These are phyloP conservation scores for Myodes glareolus DNA, from an alignment of 2,113 vertebrate genomes.

Conservation along the genomic window DNA sequence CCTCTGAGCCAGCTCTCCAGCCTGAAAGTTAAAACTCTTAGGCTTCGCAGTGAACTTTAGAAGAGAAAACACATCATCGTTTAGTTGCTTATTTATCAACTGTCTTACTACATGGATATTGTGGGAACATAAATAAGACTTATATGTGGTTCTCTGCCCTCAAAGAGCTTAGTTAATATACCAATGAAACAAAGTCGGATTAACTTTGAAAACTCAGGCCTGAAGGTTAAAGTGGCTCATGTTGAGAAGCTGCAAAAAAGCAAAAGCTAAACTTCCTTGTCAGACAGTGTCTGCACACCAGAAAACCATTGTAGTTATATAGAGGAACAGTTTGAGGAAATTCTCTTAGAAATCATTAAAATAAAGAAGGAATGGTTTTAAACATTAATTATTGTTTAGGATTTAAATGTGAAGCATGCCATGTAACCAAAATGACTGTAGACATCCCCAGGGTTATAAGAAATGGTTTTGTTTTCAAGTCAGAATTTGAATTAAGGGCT, in stretches of 20 bases:
- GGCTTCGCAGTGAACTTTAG: slow-evolving; percentile 34
- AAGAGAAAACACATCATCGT: background rate
- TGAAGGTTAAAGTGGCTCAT: slow-evolving; percentile 41
- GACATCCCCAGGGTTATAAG: background rate
- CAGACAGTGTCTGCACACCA: slow-evolving; percentile 4
- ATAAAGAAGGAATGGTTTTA: slow-evolving; percentile 8
- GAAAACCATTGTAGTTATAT: background rate
- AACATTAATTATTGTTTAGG: slow-evolving; percentile 4
- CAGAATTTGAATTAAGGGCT: slow-evolving; percentile 38
- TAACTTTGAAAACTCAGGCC: background rate
- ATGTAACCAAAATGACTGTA: slow-evolving; percentile 30
- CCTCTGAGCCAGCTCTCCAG: background rate
- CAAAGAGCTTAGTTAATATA: background rate
- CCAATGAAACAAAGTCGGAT: background rate
- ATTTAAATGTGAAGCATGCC: background rate
- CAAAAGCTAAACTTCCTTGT: slow-evolving; percentile 44
- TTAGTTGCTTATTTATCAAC: slow-evolving; percentile 4
- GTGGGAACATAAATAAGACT: slow-evolving; percentile 4
- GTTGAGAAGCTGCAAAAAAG: slow-evolving; percentile 54
- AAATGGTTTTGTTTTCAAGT: slow-evolving; percentile 33
- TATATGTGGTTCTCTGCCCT: background rate
- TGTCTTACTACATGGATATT: background rate
- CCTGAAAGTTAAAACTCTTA: slow-evolving; percentile 18
- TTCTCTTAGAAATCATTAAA: slow-evolving; percentile 18
- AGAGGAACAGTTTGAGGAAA: slow-evolving; percentile 41